Evolutionary conservation across 1,140 invertebrate species (phyloP).

Genomic region (Trichoplusia ni): DNA sequence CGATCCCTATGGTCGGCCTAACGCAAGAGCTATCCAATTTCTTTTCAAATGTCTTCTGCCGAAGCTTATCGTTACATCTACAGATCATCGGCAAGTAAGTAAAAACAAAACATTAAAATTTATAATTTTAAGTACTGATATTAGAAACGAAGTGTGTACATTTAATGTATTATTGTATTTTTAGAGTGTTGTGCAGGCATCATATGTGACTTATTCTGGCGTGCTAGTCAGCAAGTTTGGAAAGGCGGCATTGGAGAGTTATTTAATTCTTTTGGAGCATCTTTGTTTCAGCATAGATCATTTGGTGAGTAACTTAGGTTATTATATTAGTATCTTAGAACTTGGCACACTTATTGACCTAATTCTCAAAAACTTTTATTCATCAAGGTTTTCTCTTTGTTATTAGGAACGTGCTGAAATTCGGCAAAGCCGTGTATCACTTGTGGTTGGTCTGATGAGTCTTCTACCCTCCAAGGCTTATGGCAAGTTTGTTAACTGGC

Average conservation of each 20-base stretch:
- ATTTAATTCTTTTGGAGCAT: conserved; percentile 60
- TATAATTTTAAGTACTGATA: neutral
- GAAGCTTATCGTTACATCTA: conserved; percentile 63
- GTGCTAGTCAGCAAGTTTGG: conserved; percentile 67
- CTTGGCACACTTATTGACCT: neutral
- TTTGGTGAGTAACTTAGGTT: conserved; percentile 51
- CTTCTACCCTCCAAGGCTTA: conserved; percentile 62
- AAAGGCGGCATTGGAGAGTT: conserved; percentile 59
- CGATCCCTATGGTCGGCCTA: conserved; percentile 47
- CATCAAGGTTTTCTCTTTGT: neutral
- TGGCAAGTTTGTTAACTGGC: conserved; percentile 63
- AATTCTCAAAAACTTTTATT: neutral
- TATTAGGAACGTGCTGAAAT: conserved; percentile 67
- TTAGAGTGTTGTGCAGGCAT: conserved; percentile 63
- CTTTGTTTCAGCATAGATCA: conserved; percentile 64
- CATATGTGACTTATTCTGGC: conserved; percentile 70
- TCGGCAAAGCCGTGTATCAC: conserved; percentile 53
- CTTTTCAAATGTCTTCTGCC: conserved; percentile 67
- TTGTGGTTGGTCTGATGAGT: conserved; percentile 65
- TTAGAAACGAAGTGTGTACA: neutral
- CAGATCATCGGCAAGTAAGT: conserved; percentile 58
- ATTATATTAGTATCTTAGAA: neutral
- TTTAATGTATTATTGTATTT: conserved; percentile 35
- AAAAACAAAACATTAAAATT: conserved; percentile 50
- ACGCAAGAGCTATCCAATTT: conserved; percentile 51